phyloP scores from a whole-genome alignment of 2,888 invertebrate species.

The Gymnoscelis rufifasciata region DNA sequence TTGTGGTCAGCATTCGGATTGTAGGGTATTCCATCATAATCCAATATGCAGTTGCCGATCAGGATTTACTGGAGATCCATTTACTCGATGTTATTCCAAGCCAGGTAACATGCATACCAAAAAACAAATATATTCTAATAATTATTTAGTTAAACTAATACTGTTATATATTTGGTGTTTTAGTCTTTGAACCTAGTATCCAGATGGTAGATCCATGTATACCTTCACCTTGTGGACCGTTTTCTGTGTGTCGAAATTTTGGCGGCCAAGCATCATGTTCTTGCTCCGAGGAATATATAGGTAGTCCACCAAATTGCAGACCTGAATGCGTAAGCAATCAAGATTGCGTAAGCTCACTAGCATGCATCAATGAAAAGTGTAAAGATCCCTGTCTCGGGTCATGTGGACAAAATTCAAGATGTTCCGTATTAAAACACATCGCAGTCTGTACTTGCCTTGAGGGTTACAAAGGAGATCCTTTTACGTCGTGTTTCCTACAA shows the following conservation, averaged over 20 bases:
- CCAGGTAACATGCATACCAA: conserved; percentile 55
- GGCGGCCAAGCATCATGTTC: conserved; percentile 80
- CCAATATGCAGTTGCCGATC: conserved; percentile 83
- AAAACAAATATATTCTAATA: no score
- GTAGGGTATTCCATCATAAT: conserved; percentile 85
- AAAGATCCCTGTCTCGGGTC: conserved; percentile 84
- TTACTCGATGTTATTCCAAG: conserved; percentile 81
- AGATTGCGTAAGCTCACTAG: conserved; percentile 82
- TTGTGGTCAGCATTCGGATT: conserved; percentile 84
- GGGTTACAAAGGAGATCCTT: conserved; percentile 81
- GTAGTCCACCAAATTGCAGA: conserved; percentile 83
- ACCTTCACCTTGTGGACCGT: conserved; percentile 84
- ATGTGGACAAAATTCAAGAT: conserved; percentile 79
- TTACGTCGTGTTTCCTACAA: conserved; percentile 62
- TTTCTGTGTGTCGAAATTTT: conserved; percentile 78
- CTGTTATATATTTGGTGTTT: conserved; percentile 27
- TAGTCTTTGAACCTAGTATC: conserved; percentile 58
- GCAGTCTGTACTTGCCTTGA: conserved; percentile 81
- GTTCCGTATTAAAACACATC: conserved; percentile 80
- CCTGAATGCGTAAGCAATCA: conserved; percentile 83
- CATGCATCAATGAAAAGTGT: conserved; percentile 83
- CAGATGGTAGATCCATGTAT: conserved; percentile 79
- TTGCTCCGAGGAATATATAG: conserved; percentile 79
- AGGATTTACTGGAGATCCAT: conserved; percentile 82
- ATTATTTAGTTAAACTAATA: no score